phyloP scores from a whole-genome alignment of 1,140 invertebrate genomes.

The Pogonognathellus flavescens region DNA sequence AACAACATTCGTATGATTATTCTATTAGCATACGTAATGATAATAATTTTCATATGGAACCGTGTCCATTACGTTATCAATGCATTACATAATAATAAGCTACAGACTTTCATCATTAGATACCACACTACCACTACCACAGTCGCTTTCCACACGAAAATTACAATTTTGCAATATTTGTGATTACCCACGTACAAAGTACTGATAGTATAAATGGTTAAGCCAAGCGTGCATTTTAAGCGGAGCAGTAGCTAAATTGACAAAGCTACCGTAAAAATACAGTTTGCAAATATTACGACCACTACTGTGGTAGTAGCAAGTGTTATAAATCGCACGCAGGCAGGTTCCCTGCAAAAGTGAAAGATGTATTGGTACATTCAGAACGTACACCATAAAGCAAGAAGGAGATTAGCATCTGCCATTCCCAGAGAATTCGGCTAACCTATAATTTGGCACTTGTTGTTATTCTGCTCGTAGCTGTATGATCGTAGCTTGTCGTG shows the following conservation, averaged over 20 bases:
- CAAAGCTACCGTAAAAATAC: no score
- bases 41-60: constrained; percentile 30
- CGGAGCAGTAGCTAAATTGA: no score
- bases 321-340: no score
- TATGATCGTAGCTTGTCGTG: constrained; percentile 44
- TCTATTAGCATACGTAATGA: constrained; percentile 45
- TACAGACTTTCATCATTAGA: background rate
- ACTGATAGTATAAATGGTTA: no score
- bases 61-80: background rate
- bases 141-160: background rate
- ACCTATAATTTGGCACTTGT: constrained; percentile 46
- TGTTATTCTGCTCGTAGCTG: constrained; percentile 10
- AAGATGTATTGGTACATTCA: background rate
- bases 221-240: no score
- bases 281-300: no score
- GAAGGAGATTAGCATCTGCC: constrained; percentile 25
- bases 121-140: background rate
- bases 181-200: no score
- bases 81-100: constrained; percentile 21
- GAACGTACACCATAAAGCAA: constrained; percentile 21
- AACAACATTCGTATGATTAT: constrained; percentile 38
- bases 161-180: background rate
- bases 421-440: constrained; percentile 7
- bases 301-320: no score
- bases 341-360: no score